Evolutionary conservation across 2,888 invertebrate species (phyloP), one percentile per base, ranked within the genome.

Genomic region (Drosophila stalkeri): DNA sequence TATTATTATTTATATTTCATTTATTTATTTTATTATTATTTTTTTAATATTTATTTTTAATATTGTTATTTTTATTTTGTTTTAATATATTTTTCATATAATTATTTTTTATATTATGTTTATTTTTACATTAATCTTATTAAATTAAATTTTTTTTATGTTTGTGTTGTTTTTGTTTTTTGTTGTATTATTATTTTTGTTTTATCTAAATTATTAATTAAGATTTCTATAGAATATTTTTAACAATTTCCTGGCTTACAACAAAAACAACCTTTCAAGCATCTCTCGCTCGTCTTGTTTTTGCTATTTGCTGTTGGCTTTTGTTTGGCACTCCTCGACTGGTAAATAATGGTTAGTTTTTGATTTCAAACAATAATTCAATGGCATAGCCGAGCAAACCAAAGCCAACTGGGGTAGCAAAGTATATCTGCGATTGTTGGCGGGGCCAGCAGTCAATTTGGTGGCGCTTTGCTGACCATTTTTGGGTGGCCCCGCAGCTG

Each of bases 301-400:
- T 49, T 60, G 46, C 52, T 62, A 54, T 70, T 71, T 55, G 35
- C 52, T 59, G 57, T 55, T 81, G 71, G 43, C 64, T 75, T 72
- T 86, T 80, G 60, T 72, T 81, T 77, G 73, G 63, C 87, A 79
- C 82, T 86, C 80, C 80, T 71, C 64, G 61, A 46, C 49, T 64
- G 71, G 66, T 80, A 83, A 88, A 88, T 85, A 88, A 85, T 85
- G 89, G 89, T 86, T 88, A 77, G 84, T 81, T 82, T 89, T 89
- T 83, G 88, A 88, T 82, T 85, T 76, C 86, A 69, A 85, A 65
- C 88, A 83, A 86, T 86, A 86, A 89, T 82, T 86, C 90, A 86
- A 76, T 81, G 82, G 77, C 82, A 72, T 20, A n/a, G 66, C 66
- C 16, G 51, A 68, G 72, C 54, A 39, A 51, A 37, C 31, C 57